phyloP scores from a whole-genome alignment of 2,113 vertebrate genomes.

The Castor canadensis region DNA sequence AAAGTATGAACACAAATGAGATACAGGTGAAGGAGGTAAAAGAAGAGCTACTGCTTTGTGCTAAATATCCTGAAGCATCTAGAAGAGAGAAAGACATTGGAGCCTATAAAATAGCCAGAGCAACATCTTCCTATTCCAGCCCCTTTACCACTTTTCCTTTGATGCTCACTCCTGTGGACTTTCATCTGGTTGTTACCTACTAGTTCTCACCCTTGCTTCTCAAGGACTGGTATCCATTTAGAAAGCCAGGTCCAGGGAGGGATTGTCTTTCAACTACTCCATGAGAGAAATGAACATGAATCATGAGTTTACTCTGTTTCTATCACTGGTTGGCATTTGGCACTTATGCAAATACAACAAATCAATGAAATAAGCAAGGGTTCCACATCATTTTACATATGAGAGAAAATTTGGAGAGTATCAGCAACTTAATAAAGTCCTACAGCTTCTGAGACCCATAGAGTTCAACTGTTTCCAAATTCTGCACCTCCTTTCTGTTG shows the following conservation, averaged over 20 bases:
- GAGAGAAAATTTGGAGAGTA: background rate
- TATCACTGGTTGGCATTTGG: background rate
- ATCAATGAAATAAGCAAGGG: background rate
- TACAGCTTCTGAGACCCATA: background rate
- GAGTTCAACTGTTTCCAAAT: background rate
- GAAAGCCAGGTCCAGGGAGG: background rate
- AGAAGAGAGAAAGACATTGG: no score
- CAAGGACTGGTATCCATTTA: background rate
- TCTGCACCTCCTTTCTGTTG: background rate
- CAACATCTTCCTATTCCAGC: no score
- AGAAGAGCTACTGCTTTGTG: background rate
- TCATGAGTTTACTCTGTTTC: background rate
- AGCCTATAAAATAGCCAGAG: background rate
- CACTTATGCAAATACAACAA: background rate
- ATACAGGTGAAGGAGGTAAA: background rate
- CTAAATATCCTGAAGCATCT: background rate
- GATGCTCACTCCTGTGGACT: no score
- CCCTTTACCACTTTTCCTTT: background rate
- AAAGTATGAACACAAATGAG: background rate
- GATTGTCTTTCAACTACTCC: background rate
- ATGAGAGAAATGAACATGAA: background rate
- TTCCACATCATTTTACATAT: background rate
- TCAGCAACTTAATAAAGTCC: background rate
- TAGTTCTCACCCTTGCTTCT: background rate
- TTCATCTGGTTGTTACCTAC: background rate